Evolutionary conservation across 2,797 vertebrate genomes (phyloP).

Genomic region (Channallabes apus): DNA sequence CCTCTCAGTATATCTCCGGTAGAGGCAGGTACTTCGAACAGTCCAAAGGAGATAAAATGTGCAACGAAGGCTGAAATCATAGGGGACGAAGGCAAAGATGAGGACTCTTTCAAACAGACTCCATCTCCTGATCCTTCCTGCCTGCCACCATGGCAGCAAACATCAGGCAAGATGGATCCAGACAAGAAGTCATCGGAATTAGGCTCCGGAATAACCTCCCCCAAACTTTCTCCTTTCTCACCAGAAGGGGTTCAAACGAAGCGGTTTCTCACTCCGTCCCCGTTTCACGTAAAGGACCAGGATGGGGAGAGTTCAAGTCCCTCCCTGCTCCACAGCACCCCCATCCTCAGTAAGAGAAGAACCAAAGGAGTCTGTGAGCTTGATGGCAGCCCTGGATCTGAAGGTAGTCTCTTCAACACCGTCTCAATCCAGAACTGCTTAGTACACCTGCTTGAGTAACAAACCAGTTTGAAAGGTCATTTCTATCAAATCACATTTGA

Average conservation of each 20-base stretch:
- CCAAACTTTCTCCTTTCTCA: conserved; percentile 43
- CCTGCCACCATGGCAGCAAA: conserved; percentile 85
- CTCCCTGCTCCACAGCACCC: conserved; percentile 81
- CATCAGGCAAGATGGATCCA: conserved; percentile 61
- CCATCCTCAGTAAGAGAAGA: conserved; percentile 69
- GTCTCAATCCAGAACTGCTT: neutral
- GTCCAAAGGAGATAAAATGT: conserved; percentile 60
- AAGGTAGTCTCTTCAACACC: conserved; percentile 68
- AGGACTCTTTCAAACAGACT: conserved; percentile 64
- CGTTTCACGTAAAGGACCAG: conserved; percentile 56
- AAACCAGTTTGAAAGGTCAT: neutral
- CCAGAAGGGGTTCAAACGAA: conserved; percentile 61
- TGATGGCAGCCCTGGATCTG: conserved; percentile 76
- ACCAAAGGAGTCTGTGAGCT: conserved; percentile 68
- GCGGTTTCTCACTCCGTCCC: conserved; percentile 61
- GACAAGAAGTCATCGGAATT: conserved; percentile 59
- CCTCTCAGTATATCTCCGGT: conserved; percentile 65
- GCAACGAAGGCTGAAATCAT: conserved; percentile 49
- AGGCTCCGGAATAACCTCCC: conserved; percentile 52
- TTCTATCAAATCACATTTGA: neutral
- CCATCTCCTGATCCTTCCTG: conserved; percentile 80
- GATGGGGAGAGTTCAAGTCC: conserved; percentile 68
- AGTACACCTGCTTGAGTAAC: neutral
- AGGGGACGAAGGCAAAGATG: conserved; percentile 55
- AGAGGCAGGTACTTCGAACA: conserved; percentile 54